Evolutionary conservation across 1,140 invertebrate species (phyloP).

Genomic region (Augochlora pura): DNA sequence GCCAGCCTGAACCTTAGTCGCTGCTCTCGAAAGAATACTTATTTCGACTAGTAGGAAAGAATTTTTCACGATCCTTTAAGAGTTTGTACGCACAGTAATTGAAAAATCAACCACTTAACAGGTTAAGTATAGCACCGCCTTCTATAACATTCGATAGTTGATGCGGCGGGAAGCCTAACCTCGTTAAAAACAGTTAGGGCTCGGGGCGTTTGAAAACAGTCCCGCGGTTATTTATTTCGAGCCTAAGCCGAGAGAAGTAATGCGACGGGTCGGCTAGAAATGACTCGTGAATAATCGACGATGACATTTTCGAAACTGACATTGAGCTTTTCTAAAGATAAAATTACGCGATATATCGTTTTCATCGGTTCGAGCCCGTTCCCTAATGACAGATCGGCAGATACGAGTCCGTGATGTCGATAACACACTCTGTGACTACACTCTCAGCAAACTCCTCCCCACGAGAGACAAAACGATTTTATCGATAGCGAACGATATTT

Average conservation of each 20-base stretch:
- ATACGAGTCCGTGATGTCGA: not conserved
- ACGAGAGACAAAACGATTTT: not conserved
- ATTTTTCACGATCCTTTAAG: too few species aligned
- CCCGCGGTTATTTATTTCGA: not conserved
- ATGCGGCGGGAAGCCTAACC: not conserved
- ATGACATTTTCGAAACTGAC: conserved; percentile 25
- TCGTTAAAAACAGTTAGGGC: conserved; percentile 1
- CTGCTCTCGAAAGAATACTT: too few species aligned
- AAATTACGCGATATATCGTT: conserved; percentile 19
- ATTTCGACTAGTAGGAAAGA: too few species aligned
- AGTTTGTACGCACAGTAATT: too few species aligned
- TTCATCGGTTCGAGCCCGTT: not conserved
- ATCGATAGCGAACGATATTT: not conserved
- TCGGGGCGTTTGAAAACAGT: not conserved
- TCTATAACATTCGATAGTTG: not conserved
- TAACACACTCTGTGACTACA: not conserved
- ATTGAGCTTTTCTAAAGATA: conserved; percentile 22
- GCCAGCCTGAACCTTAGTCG: too few species aligned
- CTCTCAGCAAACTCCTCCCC: not conserved
- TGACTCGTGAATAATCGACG: conserved; percentile 1
- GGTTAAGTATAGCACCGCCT: not conserved
- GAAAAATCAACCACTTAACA: too few species aligned
- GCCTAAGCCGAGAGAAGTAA: not conserved
- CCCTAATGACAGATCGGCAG: not conserved
- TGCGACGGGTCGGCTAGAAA: conserved; percentile 6